Base-by-base conservation (phyloP, 1,140 invertebrate species). In the Leguminivora glycinivorella region DNA sequence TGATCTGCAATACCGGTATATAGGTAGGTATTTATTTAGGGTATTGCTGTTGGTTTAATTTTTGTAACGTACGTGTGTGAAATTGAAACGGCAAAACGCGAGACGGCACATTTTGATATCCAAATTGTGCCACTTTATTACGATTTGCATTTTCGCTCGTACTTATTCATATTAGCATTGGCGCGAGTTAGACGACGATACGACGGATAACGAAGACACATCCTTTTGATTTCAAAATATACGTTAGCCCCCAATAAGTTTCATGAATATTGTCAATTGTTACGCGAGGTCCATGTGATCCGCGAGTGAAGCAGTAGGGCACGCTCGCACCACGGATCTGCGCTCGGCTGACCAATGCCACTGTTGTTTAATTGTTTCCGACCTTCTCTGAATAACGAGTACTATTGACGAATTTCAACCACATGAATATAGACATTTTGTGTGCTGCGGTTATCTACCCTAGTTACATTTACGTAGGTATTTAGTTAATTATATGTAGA, bases 361-460 rank as follows among this genome's bases (percentile, higher is more conserved):
- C 83, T 81, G 84, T 83, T 82, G 79, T 86, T 82, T 90, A 91
- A 91, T 90, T 91, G 85, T 86, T 91, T 91, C 88, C 89, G 87
- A 91, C 87, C 89, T 89, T 78, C 78, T 79, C 83, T 82, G 82
- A 83, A 88, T 83, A 85, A 83, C 84, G 83, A 75, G 74, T 81
- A 79, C 78, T 83, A 85, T 87, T 84, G 83, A 84, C 82, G 67
- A 85, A 87, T 84, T 87, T 88, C 83, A 84, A 87, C 80, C 84
- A 84, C 78, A 78, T 86, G 81, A 87, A 83, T 86, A 79, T 81
- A 79, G 80, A 72, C 66, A 74, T 76, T 78, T 70, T 70, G 58
- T 76, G 78, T 80, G 74, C 77, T 81, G 70, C 75, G 22, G 47
- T 22, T 22, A 52, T 9, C 19, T 52, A 19, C 22, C 0, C n/a